A percentile compares a stretch with the other conserved stretches of the same genome.
phyloP scores from a whole-genome alignment of 2,113 vertebrate genomes.

The Malurus cyaneus region DNA sequence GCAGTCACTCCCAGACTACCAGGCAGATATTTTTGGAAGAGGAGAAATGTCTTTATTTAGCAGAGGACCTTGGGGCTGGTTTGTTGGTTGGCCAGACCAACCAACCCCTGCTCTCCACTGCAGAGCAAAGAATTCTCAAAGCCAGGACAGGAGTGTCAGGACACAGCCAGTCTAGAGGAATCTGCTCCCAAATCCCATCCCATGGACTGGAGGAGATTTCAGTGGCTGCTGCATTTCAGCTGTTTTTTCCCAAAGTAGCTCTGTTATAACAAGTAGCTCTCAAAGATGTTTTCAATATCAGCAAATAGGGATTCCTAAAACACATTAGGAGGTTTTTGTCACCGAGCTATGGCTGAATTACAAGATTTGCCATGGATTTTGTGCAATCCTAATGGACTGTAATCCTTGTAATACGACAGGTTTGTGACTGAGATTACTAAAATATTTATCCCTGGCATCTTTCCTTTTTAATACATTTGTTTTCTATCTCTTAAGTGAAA shows the following conservation, averaged over 20 bases:
- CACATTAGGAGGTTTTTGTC: neutral
- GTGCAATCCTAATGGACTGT: neutral
- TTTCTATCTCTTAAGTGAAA: neutral
- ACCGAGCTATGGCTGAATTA: neutral
- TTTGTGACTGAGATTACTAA: neutral
- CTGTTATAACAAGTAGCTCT: neutral
- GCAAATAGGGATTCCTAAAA: neutral
- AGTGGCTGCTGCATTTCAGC: neutral
- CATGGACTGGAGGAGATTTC: fast-evolving
- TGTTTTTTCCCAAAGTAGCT: neutral
- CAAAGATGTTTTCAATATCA: neutral
- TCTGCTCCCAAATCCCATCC: neutral
- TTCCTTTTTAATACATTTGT: neutral
- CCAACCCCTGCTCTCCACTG: neutral
- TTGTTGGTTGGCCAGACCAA: neutral
- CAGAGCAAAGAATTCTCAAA: neutral
- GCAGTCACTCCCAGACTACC: neutral
- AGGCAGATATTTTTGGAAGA: neutral
- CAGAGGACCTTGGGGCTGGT: neutral
- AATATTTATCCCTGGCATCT: neutral
- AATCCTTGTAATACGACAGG: neutral
- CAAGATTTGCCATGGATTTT: neutral
- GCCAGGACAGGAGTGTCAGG: no score
- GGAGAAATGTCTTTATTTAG: neutral
- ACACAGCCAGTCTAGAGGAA: neutral